These are phyloP conservation scores for Taenaris catops DNA, from an alignment of 2,888 invertebrate genomes.

Conservation along the genomic window DNA sequence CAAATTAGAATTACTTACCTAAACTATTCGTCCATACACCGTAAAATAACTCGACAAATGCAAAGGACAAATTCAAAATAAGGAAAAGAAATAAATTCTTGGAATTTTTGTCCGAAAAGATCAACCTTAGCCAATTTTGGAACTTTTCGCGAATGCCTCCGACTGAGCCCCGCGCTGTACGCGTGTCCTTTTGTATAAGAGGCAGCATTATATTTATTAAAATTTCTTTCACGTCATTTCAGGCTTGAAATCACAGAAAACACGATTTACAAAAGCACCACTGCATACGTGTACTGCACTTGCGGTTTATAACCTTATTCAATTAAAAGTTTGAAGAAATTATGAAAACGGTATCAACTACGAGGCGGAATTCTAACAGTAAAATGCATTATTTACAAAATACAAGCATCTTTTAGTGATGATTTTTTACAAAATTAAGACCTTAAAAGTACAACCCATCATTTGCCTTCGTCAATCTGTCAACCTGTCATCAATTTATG, in stretches of 20 bases:
- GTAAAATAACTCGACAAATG: slow-evolving; percentile 96
- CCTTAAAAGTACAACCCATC: slow-evolving; percentile 15
- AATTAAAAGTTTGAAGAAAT: slow-evolving; percentile 27
- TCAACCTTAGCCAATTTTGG: slow-evolving; percentile 88
- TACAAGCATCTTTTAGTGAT: slow-evolving; percentile 24
- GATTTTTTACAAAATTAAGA: slow-evolving; percentile 14
- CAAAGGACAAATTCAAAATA: slow-evolving; percentile 95
- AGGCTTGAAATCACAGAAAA: slow-evolving; percentile 48
- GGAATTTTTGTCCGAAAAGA: slow-evolving; percentile 95
- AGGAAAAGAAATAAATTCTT: slow-evolving; percentile 96
- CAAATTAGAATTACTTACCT: too few relatives aligned
- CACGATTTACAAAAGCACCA: slow-evolving; percentile 46
- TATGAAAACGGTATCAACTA: slow-evolving; percentile 11
- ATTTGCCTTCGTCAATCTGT: slow-evolving; percentile 12
- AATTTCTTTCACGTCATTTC: slow-evolving; percentile 56
- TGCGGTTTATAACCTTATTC: slow-evolving; percentile 61
- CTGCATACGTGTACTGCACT: slow-evolving; percentile 74
- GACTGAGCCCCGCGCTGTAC: slow-evolving; percentile 75
- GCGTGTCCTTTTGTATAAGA: slow-evolving; percentile 85
- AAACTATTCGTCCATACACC: slow-evolving; percentile 94
- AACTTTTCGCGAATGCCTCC: slow-evolving; percentile 86
- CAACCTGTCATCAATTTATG: slow-evolving; percentile 7
- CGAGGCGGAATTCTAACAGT: slow-evolving; percentile 6
- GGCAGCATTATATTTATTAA: slow-evolving; percentile 82
- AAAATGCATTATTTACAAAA: slow-evolving; percentile 18